Evolutionary conservation across 2,113 vertebrate species (phyloP), one percentile per base, ranked within the genome.

Genomic region (Donacobius atricapilla): DNA sequence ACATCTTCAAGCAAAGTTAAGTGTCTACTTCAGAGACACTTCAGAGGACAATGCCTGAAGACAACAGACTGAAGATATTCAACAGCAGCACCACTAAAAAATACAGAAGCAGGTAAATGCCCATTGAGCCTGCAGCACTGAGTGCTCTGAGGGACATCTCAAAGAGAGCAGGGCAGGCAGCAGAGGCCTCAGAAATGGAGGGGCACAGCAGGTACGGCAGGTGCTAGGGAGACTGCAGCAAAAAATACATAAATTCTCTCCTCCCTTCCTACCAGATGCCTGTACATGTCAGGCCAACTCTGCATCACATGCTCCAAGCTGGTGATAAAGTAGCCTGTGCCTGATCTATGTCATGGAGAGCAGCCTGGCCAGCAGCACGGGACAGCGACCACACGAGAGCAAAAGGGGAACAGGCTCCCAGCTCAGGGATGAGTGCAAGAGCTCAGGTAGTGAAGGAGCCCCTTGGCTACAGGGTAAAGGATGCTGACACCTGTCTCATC

Each of bases 171-270:
- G 1, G 7, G 88, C 44, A 81, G 53, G 72, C 11, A 22, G 53
- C 51, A 64, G 7, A 63, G n/a, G 24, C 44, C 63, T 51, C 63
- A 47, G 15, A 61, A 48, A 45, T 2, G 21, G 42, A 57, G 28
- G 12, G 0, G 8, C 23, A 37, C 13, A 7, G 65, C 21, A 33
- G n/a, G n/a, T 16, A 47, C 0, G 0, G 24, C 58, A 27, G 20
- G 4, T 37, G 48, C 31, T 40, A 28, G 10, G 6, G 25, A 75
- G 33, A 42, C 27, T 24, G 37, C 7, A 33, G 27, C 35, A 30
- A 39, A 11, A 13, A 42, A 83, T 9, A 30, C 33, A 65, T 75
- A 22, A 83, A 37, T 39, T 40, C 13, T n/a, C 18, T 80, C 35
- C 24, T 61, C 28, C 30, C 27, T 80, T 68, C 75, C 63, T 30